Percentiles rank a stretch among this genome's conserved stretches.
phyloP scores from a whole-genome alignment of 2,888 invertebrate genomes.

The Scaptomyza tumidula region DNA sequence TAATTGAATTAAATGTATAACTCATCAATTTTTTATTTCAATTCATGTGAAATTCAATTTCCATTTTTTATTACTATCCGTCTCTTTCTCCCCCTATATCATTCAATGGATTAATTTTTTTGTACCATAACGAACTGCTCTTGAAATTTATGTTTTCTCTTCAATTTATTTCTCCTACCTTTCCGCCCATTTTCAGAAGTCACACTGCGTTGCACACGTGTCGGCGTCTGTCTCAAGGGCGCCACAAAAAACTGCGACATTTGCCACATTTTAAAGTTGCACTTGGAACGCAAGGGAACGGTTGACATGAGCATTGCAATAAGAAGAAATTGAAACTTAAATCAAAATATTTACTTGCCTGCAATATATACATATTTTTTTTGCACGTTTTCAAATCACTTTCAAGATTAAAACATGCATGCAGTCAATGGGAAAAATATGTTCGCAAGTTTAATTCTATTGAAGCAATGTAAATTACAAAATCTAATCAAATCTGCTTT shows the following conservation, averaged over 20 bases:
- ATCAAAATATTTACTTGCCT: constrained; percentile 31
- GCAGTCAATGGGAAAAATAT: not conserved
- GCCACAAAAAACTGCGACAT: constrained; percentile 37
- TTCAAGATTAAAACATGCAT: not conserved
- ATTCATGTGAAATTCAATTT: constrained; percentile 39
- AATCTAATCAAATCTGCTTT: not conserved
- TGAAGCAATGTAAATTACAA: not conserved
- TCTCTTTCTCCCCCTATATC: not conserved
- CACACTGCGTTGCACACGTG: constrained; percentile 47
- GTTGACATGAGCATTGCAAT: constrained; percentile 21
- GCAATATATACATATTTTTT: not conserved
- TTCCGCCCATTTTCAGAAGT: not conserved
- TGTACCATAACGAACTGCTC: constrained; percentile 2
- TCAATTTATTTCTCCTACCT: not conserved
- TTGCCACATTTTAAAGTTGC: constrained; percentile 21
- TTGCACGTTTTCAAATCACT: not conserved
- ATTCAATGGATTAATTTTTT: not conserved
- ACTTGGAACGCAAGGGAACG: not conserved
- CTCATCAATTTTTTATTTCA: constrained; percentile 28
- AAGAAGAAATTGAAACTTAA: constrained; percentile 22
- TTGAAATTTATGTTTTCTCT: constrained; percentile 8
- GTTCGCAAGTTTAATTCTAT: not conserved
- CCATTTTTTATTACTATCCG: constrained; percentile 1
- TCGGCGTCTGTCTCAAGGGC: constrained; percentile 58
- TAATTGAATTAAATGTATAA: constrained; percentile 8